phyloP scores from a whole-genome alignment of 2,797 vertebrate species.

The Coluber constrictor region DNA sequence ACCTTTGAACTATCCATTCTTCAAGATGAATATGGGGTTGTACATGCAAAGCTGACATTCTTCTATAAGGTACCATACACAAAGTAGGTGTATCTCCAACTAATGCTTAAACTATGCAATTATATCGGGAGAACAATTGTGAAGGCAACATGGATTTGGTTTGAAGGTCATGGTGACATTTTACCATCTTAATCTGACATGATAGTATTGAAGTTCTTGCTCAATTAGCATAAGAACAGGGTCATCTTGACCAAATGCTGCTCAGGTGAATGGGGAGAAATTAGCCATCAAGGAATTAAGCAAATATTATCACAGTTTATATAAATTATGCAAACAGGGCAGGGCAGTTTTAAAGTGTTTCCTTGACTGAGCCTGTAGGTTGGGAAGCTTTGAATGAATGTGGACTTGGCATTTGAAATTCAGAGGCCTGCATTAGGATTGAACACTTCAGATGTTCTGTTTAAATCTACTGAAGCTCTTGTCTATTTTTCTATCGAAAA shows the following conservation, averaged over 20 bases:
- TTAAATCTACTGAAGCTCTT: neutral
- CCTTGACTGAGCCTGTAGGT: neutral
- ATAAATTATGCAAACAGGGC: constrained; percentile 9
- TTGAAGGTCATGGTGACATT: constrained; percentile 4
- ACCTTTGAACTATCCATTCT: neutral
- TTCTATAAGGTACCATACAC: neutral
- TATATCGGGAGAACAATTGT: neutral
- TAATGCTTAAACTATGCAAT: neutral
- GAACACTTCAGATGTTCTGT: neutral
- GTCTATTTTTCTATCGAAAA: neutral
- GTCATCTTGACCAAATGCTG: neutral
- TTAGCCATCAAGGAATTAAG: constrained; percentile 13
- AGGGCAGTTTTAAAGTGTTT: neutral
- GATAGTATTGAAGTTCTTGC: neutral
- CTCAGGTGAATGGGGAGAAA: neutral
- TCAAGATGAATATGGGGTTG: neutral
- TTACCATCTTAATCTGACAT: constrained; percentile 3
- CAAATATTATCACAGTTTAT: constrained; percentile 1
- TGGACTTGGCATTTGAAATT: neutral
- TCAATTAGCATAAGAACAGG: neutral
- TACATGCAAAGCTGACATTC: neutral
- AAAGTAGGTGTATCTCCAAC: neutral
- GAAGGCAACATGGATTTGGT: neutral
- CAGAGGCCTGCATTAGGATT: neutral
- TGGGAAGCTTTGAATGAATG: neutral